Evolutionary conservation across 2,797 vertebrate genomes (phyloP).

Genomic region (Semaprochilodus insignis): DNA sequence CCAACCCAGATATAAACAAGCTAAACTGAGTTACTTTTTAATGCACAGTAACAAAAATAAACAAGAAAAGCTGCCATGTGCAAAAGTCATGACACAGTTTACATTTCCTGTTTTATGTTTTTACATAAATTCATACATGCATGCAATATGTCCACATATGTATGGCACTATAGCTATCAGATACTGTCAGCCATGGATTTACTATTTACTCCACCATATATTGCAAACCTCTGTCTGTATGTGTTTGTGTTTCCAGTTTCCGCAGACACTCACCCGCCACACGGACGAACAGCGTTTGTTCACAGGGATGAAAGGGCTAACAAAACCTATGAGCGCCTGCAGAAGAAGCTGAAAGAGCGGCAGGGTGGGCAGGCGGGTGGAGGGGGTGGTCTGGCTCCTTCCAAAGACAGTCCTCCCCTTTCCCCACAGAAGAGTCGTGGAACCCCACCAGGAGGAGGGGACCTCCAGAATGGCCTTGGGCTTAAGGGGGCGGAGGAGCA

Average conservation of each 20-base stretch:
- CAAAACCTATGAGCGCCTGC: constrained; percentile 94
- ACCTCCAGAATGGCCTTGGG: constrained; percentile 85
- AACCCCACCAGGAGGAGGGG: constrained; percentile 75
- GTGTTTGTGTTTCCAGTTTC: constrained; percentile 62
- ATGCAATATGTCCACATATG: no score
- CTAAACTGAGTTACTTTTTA: background rate
- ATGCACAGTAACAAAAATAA: no score
- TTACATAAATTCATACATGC: no score
- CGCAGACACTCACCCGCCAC: constrained; percentile 88
- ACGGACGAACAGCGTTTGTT: constrained; percentile 87
- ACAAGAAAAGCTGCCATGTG: no score
- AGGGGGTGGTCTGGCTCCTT: constrained; percentile 78
- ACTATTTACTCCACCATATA: no score
- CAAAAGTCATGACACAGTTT: no score
- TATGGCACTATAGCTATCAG: no score
- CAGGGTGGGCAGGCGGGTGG: constrained; percentile 81
- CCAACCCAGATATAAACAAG: background rate
- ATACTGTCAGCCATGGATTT: no score
- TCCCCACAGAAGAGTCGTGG: constrained; percentile 89
- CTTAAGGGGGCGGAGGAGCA: constrained; percentile 75
- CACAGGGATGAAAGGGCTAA: constrained; percentile 92
- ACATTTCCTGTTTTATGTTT: no score
- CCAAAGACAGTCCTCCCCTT: constrained; percentile 92
- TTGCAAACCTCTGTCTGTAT: background rate
- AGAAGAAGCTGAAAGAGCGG: constrained; percentile 95